Base-by-base conservation (phyloP, 2,797 vertebrate genomes). In the Gobionotothen gibberifrons region DNA sequence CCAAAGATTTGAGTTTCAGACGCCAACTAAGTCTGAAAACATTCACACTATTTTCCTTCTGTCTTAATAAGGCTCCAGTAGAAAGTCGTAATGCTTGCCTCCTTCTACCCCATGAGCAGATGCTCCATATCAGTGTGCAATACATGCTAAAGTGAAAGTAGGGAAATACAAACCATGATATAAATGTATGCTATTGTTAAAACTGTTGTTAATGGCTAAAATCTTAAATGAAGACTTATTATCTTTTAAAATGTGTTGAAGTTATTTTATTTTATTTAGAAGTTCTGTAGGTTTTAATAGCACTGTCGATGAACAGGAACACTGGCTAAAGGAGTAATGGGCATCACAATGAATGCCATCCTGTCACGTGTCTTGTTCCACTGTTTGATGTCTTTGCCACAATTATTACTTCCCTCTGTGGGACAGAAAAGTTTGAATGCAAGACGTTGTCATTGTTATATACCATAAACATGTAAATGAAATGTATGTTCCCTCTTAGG, bases 221-320 rank as follows among this genome's bases (percentile, higher is more conserved):
- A 89, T 88, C 84, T 89, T 87, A 87, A 92, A 92, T 92, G 88
- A 94, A 93, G 91, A 89, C 84, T 79, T 89, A 84, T 87, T 87
- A 86, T 72, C 56, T 78, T 89, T 84, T 78, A 73, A 77, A 83
- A 81, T 82, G 82, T 92, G 75, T 90, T 88, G 62, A 88, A 75
- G 70, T 85, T 83, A 66, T 84, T 69, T 83, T 62, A 78, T 88
- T 86, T 83, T 80, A 88, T 91, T 78, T 83, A 84, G 82, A 85
- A 69, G 75, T 89, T 91, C 68, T 93, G 86, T 92, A 89, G 79
- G 72, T 88, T 90, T 90, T 88, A 69, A 83, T 88, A 88, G 87
- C 90, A 88, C 80, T 90, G 86, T 88, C 85, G 58, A 84, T 64
- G 79, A 88, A 82, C 83, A 87, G 84, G 74, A 85, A 83, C 72